Percentiles rank a stretch among this genome's conserved stretches.
Conservation (phyloP, 1,140 invertebrate genomes). For the Tetramorium simillimum region DNA sequence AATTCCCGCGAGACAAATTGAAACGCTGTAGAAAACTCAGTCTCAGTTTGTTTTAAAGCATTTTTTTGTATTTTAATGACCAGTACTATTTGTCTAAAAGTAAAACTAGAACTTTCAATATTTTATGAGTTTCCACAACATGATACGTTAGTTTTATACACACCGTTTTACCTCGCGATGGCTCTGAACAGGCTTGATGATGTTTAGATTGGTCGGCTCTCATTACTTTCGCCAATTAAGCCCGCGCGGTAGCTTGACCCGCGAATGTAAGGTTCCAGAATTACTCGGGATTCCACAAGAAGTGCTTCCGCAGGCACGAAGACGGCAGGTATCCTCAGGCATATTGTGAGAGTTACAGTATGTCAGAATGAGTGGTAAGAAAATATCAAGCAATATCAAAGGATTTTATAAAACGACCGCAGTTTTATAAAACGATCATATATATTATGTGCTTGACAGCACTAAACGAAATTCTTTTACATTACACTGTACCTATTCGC, state of each 20-base stretch:
- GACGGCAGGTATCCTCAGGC: background rate
- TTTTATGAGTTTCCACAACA: no score
- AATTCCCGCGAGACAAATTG: no score
- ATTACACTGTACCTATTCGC: background rate
- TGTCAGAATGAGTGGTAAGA: background rate
- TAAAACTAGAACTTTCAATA: no score
- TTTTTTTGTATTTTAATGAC: no score
- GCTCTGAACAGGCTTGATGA: conserved; percentile 66
- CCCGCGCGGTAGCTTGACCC: conserved; percentile 68
- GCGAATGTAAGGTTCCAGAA: conserved; percentile 71
- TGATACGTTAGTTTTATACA: no score
- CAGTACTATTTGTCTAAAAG: no score
- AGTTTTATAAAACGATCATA: background rate
- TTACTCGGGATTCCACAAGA: conserved; percentile 59
- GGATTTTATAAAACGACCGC: background rate
- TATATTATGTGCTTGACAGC: background rate
- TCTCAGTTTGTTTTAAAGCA: no score
- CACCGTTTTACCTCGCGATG: conserved; percentile 38
- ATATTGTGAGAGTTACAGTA: background rate
- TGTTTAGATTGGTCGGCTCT: conserved; percentile 53
- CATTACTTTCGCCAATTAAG: conserved; percentile 80
- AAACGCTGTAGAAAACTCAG: no score
- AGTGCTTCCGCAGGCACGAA: no score
- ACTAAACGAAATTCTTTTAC: background rate
- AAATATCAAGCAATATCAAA: background rate